phyloP scores from a whole-genome alignment of 2,888 invertebrate species.

The Exephanes ischioxanthus region DNA sequence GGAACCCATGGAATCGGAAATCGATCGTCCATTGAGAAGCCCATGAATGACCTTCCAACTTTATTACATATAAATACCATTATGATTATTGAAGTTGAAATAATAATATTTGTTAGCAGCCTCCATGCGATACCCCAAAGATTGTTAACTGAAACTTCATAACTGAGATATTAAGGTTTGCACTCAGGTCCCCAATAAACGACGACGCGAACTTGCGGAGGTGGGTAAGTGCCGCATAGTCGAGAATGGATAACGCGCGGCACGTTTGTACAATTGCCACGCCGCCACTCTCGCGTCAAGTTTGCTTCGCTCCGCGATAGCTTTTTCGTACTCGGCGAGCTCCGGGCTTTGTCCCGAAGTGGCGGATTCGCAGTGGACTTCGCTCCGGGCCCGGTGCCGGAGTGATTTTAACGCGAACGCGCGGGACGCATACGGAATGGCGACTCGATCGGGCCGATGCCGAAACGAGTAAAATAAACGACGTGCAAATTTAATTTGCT shows the following conservation, averaged over 20 bases:
- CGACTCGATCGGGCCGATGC: not conserved
- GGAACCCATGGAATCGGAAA: too few species aligned
- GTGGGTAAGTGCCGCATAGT: not conserved
- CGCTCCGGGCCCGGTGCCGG: not conserved
- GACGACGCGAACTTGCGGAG: not conserved
- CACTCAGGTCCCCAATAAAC: not conserved
- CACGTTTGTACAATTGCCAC: slow-evolving; percentile 22
- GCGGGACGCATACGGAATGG: not conserved
- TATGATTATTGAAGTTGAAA: too few species aligned
- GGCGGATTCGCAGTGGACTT: slow-evolving; percentile 9
- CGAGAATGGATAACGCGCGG: slow-evolving; percentile 6
- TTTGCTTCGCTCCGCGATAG: slow-evolving; percentile 21
- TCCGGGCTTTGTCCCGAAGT: slow-evolving; percentile 12
- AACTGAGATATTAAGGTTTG: too few species aligned
- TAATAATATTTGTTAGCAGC: too few species aligned
- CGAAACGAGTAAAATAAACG: not conserved
- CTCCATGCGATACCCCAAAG: too few species aligned
- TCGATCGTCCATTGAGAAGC: too few species aligned
- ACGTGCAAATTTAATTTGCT: too few species aligned
- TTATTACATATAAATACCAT: too few species aligned
- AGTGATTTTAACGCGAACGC: slow-evolving; percentile 18
- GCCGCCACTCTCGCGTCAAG: slow-evolving; percentile 30
- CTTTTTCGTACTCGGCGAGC: not conserved
- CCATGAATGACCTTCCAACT: too few species aligned
- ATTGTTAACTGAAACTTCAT: too few species aligned